Evolutionary conservation across 2,113 vertebrate genomes (phyloP), one percentile per base, ranked within the genome.

Genomic region (Synchiropus splendidus): DNA sequence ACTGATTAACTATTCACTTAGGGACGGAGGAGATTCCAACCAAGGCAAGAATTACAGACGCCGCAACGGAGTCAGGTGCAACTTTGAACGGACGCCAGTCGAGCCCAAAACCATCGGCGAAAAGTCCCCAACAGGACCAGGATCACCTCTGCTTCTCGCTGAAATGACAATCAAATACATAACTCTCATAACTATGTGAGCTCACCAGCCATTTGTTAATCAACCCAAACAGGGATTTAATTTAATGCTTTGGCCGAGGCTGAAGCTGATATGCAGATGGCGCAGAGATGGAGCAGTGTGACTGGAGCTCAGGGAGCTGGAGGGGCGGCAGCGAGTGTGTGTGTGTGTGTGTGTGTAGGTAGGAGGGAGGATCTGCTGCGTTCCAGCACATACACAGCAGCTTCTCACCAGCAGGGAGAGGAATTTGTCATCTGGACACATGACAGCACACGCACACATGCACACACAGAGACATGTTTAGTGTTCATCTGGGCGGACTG

Each of bases 171-270:
- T 61, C 48, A 70, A 65, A 72, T 65, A 73, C 67, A 75, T 49
- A 72, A 73, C 37, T 66, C 21, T 58, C 61, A 61, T 76, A 77
- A 84, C 70, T 64, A 70, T 74, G 72, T 64, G 65, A 72, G 74
- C 67, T 77, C 76, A 76, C 64, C 80, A 80, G 83, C 82, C 84
- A 87, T 87, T 86, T 85, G 84, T 85, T 86, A 85, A 86, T 86
- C 83, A 86, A 80, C 81, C 77, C 81, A 78, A 86, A 86, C 83
- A 83, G 77, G 80, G 81, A 84, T 84, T 86, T 85, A 82, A 86
- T 84, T 80, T 83, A 84, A 85, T 78, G 81, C 80, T 79, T 85
- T 86, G 86, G 86, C 79, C 65, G 60, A 79, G 77, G 75, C 65
- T 42, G 47, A 54, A 62, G 72, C 76, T 70, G 80, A 78, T 84